Base-by-base conservation (phyloP, 64 coral and sea anemone genomes). In the Astreopora myriophthalma region DNA sequence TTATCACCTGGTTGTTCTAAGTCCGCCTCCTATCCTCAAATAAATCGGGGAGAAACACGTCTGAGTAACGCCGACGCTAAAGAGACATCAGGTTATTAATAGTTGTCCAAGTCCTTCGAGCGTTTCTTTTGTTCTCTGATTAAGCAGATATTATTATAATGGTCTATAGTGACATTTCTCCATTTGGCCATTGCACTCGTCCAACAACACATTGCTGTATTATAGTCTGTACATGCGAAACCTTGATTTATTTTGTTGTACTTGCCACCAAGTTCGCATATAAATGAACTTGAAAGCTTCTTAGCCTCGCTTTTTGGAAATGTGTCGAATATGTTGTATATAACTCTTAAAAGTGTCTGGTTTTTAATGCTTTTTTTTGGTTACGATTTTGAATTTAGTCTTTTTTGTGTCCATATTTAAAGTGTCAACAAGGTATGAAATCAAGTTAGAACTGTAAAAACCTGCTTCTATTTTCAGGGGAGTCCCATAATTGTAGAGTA, bases 151-250 rank as follows among this genome's bases (percentile, higher is more conserved):
- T 46, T 30, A 13, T 85, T 30, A 38, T 75, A 33, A 0, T 58
- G n/a, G 8, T 68, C 51, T 3, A 93, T 37, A 34, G 91, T 79
- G 14, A 92, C 32, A 14, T 85, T 92, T 69, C 3, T 92, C 0
- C 40, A 17, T 17, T 93, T 40, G 5, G 24, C 22, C 37, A 80
- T 26, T 0, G 72, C 17, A n/a, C 24, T 22, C 8, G 91, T 93
- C 91, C 84, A 87, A 79, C 91, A 79, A 48, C 55, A 51, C 73
- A 93, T 86, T 0, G 73, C 91, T 25, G 91, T 93, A 1, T 87
- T 38, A 9, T 87, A 72, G 1, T 87, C 62, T 19, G 38, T 87
- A 7, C 29, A 93, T 0, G 42, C 70, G 7, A 87, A 93, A 0
- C 91, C 84, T 0, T 76, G 32, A 22, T 75, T 86, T 24, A 12